These are phyloP conservation scores for Seladonia tumulorum DNA, from an alignment of 2,888 invertebrate species.

Conservation along the genomic window DNA sequence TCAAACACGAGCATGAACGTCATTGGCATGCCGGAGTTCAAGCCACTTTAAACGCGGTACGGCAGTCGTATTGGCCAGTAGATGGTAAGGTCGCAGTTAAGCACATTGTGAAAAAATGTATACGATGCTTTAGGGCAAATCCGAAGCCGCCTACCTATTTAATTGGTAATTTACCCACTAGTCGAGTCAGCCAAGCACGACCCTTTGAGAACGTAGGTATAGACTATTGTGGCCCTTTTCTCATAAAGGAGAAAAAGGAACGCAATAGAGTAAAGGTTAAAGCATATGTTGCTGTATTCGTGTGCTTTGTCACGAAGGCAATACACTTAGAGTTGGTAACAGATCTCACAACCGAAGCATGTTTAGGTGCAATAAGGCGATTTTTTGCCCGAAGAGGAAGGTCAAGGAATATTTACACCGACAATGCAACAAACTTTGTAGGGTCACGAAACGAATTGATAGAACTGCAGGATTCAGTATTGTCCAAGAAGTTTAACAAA, in stretches of 20 bases:
- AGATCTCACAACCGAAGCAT: background rate
- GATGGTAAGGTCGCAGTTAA: background rate
- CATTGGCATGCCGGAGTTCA: background rate
- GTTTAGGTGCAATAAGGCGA: background rate
- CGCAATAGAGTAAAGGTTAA: background rate
- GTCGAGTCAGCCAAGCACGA: background rate
- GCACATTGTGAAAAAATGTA: background rate
- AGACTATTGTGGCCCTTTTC: no score
- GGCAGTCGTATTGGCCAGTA: conserved; percentile 13
- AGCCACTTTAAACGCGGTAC: conserved; percentile 2
- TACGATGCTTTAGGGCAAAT: background rate
- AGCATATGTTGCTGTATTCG: background rate
- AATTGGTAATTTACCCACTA: conserved; percentile 14
- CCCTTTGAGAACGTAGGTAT: background rate
- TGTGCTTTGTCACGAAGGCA: background rate
- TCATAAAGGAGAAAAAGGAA: background rate
- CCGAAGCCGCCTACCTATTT: background rate
- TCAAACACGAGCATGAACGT: background rate
- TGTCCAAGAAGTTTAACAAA: no score
- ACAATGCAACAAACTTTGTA: no score
- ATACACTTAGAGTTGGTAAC: conserved; percentile 3
- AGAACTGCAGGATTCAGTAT: no score
- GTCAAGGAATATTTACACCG: no score
- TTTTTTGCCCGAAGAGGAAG: background rate
- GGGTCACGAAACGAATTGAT: no score